phyloP scores from a whole-genome alignment of 1,140 invertebrate species.

The Chironomus striatipennis region DNA sequence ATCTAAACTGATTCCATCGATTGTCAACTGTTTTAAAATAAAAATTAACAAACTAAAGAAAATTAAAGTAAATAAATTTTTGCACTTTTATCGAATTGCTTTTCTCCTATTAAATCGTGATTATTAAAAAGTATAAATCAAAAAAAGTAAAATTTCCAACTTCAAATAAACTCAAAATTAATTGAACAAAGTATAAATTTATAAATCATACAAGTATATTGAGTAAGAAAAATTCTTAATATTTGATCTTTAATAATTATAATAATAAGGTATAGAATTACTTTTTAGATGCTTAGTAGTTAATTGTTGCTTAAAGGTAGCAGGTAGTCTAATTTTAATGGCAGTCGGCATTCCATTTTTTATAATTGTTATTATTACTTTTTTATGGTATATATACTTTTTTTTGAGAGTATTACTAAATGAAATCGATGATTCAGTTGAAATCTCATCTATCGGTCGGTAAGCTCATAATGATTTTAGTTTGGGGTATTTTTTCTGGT shows the following conservation, averaged over 20 bases:
- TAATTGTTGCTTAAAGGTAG: conserved; percentile 24
- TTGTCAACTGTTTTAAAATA: no score
- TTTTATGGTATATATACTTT: not conserved
- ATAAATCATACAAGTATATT: no score
- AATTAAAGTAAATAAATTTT: no score
- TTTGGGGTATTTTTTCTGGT: not conserved
- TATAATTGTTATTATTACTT: conserved; percentile 15
- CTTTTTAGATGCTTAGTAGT: conserved; percentile 23
- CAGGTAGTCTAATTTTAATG: conserved; percentile 23
- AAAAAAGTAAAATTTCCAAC: no score
- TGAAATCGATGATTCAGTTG: not conserved
- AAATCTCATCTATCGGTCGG: conserved; percentile 6
- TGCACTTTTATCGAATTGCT: no score
- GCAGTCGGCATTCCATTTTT: conserved; percentile 23
- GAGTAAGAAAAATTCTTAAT: not conserved
- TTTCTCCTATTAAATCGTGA: no score
- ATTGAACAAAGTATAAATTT: no score
- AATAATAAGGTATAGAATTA: conserved; percentile 23
- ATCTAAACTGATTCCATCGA: no score
- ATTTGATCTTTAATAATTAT: not conserved
- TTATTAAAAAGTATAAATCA: no score
- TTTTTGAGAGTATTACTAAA: not conserved
- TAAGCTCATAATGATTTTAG: not conserved
- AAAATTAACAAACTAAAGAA: no score
- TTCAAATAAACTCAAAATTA: no score